These are phyloP conservation scores for Drosophila truncata DNA, from an alignment of 1,140 invertebrate genomes.

Conservation along the genomic window DNA sequence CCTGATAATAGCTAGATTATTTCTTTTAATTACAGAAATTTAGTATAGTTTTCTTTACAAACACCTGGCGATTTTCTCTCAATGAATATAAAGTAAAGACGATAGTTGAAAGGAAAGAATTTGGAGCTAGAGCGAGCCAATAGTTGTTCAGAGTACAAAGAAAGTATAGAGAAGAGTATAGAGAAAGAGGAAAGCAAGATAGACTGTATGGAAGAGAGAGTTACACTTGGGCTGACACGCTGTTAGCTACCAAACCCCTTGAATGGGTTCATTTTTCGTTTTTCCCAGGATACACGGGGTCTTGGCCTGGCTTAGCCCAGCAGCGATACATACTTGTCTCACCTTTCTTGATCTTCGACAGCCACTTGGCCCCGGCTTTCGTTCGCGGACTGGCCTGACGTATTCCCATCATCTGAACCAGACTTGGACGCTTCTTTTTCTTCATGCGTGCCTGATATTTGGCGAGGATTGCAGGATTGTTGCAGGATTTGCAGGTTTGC, in stretches of 20 bases:
- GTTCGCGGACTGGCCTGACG: conserved; percentile 91
- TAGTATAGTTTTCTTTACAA: neutral
- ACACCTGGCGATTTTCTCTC: conserved; percentile 1
- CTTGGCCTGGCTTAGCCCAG: conserved; percentile 45
- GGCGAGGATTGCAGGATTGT: conserved; percentile 28
- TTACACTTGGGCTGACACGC: conserved; percentile 48
- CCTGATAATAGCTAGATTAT: neutral
- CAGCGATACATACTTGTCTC: conserved; percentile 83
- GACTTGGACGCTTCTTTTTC: conserved; percentile 92
- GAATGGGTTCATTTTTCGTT: neutral
- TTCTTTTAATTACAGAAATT: no score
- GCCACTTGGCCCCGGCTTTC: conserved; percentile 94
- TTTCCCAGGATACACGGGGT: conserved; percentile 12
- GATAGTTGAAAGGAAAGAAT: conserved; percentile 64
- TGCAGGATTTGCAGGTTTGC: conserved; percentile 9
- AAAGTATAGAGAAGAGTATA: conserved; percentile 17
- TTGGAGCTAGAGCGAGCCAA: conserved; percentile 82
- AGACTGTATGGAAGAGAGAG: conserved; percentile 15
- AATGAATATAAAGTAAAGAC: conserved; percentile 7
- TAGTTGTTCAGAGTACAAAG: conserved; percentile 40
- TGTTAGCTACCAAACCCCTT: conserved; percentile 75
- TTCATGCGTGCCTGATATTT: conserved; percentile 87
- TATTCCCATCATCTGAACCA: conserved; percentile 92
- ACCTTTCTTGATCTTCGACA: conserved; percentile 93
- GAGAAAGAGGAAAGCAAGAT: conserved; percentile 28